Conservation (phyloP, 2,113 vertebrate genomes). For the Burhinus oedicnemus region DNA sequence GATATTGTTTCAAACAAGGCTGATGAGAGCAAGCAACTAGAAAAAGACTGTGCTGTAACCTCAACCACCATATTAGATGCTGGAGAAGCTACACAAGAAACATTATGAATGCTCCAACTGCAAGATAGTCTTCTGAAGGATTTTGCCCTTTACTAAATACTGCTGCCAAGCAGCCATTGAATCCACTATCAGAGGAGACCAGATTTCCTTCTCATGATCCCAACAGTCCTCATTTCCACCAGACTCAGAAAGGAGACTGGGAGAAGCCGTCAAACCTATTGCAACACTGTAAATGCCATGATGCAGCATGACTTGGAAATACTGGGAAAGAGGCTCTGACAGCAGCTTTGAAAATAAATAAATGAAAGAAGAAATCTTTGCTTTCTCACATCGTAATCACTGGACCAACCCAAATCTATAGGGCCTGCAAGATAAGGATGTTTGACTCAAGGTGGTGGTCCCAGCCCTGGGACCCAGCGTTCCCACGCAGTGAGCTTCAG, state of each 20-base stretch:
- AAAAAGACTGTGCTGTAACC: neutral
- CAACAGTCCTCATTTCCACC: neutral
- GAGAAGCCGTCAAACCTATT: neutral
- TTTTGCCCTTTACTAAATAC: neutral
- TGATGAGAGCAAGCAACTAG: neutral
- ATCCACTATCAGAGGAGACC: neutral
- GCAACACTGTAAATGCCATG: accelerated
- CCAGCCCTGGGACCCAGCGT: neutral
- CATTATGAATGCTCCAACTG: neutral
- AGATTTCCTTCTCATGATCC: neutral
- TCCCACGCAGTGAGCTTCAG: neutral
- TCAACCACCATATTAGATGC: neutral
- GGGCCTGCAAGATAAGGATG: neutral
- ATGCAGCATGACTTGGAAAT: neutral
- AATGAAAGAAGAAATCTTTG: neutral
- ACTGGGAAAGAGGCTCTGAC: neutral
- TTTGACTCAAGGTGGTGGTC: neutral
- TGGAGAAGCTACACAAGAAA: neutral
- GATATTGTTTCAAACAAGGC: neutral
- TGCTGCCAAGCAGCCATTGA: neutral
- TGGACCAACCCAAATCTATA: neutral
- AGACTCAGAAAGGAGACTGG: neutral
- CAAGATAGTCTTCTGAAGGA: neutral
- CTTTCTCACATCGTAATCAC: neutral
- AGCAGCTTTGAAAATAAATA: neutral